phyloP scores from a whole-genome alignment of 2,797 vertebrate species.

The Thaleichthys pacificus region DNA sequence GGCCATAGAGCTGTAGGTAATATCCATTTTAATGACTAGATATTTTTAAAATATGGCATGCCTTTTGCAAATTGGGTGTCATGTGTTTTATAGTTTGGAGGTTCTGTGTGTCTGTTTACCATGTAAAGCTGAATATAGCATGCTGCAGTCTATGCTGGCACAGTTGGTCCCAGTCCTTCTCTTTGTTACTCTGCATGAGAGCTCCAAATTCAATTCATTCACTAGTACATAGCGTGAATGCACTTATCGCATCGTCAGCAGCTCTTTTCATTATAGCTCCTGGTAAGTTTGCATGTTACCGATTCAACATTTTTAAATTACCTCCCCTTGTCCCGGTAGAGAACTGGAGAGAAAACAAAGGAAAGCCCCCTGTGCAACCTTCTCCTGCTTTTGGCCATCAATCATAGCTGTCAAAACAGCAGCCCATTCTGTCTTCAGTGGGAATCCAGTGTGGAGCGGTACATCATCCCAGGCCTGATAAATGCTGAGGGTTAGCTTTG shows the following conservation, averaged over 20 bases:
- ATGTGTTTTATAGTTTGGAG: not conserved
- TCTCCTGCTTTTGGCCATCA: slow-evolving; percentile 55
- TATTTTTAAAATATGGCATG: too few species aligned
- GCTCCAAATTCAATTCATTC: slow-evolving; percentile 64
- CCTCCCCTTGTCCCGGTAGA: slow-evolving; percentile 33
- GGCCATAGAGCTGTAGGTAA: too few species aligned
- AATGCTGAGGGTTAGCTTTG: slow-evolving; percentile 47
- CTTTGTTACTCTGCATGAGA: slow-evolving; percentile 49
- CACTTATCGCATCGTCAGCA: slow-evolving; percentile 69
- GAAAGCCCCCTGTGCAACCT: slow-evolving; percentile 47
- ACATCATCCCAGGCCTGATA: slow-evolving; percentile 57
- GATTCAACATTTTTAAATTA: slow-evolving; percentile 67
- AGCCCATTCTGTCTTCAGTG: slow-evolving; percentile 52
- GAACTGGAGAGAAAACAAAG: slow-evolving; percentile 41
- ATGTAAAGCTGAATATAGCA: not conserved
- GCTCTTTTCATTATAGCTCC: slow-evolving; percentile 56
- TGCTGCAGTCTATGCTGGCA: slow-evolving; percentile 51
- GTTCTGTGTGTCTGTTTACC: not conserved
- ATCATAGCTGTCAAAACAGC: slow-evolving; percentile 68
- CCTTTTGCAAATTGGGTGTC: not conserved
- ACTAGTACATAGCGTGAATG: slow-evolving; percentile 50
- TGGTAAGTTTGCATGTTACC: slow-evolving; percentile 62
- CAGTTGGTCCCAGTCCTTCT: slow-evolving; percentile 53
- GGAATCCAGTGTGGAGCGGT: slow-evolving; percentile 49
- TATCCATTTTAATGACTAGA: too few species aligned